These are phyloP conservation scores for Columba livia DNA, from an alignment of 2,113 vertebrate genomes.

Conservation along the genomic window DNA sequence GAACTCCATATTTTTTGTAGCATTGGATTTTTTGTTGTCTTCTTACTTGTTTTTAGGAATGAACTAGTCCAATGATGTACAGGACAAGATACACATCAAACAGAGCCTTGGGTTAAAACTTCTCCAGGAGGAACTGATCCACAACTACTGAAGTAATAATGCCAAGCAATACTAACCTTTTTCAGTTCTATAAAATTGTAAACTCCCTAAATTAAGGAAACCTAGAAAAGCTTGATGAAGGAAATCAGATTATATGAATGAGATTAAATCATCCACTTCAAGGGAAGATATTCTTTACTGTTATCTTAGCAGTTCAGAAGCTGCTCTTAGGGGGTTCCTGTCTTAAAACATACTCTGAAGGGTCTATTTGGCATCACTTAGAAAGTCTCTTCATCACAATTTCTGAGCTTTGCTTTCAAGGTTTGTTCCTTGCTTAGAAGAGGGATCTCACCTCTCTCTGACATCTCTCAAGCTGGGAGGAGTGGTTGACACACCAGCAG, in stretches of 20 bases:
- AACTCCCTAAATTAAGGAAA: not conserved
- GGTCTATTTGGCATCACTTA: not conserved
- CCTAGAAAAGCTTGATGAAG: not conserved
- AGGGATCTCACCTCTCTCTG: not conserved
- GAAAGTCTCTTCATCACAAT: not conserved
- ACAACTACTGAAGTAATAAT: not conserved
- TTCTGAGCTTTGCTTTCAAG: not conserved
- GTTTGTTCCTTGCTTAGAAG: not conserved
- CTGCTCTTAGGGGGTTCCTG: not conserved
- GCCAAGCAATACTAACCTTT: not conserved
- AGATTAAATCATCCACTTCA: not conserved
- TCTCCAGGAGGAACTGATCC: not conserved
- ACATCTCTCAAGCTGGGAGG: not conserved
- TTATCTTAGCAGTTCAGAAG: not conserved
- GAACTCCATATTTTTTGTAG: not conserved
- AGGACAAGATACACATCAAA: not conserved
- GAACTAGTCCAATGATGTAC: not conserved
- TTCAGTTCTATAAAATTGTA: not conserved
- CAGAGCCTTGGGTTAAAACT: not conserved
- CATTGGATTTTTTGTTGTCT: not conserved
- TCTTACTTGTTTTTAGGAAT: not conserved
- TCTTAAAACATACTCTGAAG: not conserved
- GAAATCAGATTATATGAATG: not conserved
- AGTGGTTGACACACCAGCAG: no score
- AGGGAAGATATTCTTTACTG: not conserved